Percentiles rank a stretch among this genome's conserved stretches.
Evolutionary conservation across 2,113 vertebrate genomes (phyloP).

Genomic region (Misgurnus mizolepis): DNA sequence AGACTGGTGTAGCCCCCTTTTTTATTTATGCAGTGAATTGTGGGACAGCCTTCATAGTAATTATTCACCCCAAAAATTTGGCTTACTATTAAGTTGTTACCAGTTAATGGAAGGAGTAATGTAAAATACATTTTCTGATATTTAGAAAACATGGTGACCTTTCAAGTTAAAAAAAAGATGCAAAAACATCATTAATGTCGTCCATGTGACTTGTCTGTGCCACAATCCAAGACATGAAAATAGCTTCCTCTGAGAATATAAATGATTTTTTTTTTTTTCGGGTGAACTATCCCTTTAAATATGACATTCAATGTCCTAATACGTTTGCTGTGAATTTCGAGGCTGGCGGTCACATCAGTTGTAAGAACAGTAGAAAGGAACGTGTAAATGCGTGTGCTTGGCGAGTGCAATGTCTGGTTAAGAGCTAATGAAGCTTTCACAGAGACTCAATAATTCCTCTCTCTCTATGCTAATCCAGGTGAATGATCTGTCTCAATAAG

Average conservation of each 20-base stretch:
- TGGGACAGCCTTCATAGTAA: neutral
- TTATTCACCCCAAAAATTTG: no score
- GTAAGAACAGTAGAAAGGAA: neutral
- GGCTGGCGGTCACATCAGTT: neutral
- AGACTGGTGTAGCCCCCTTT: neutral
- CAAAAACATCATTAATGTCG: no score
- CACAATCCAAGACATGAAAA: no score
- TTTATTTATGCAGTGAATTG: neutral
- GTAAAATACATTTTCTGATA: no score
- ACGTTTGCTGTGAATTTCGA: neutral
- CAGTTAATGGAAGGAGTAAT: no score
- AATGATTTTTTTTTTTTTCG: no score
- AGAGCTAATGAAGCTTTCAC: constrained; percentile 44
- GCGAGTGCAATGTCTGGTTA: constrained; percentile 11
- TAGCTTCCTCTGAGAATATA: no score
- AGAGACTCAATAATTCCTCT: constrained; percentile 41
- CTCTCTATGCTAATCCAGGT: constrained; percentile 45
- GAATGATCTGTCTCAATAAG: constrained; percentile 42
- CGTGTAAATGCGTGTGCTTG: neutral
- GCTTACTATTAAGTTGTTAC: no score
- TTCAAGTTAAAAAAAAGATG: no score
- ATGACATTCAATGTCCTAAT: neutral
- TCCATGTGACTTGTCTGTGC: no score
- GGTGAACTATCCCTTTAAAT: no score
- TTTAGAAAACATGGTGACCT: no score